Conservation (phyloP, 1,140 invertebrate genomes). For the Panagrolaimus sp. region DNA sequence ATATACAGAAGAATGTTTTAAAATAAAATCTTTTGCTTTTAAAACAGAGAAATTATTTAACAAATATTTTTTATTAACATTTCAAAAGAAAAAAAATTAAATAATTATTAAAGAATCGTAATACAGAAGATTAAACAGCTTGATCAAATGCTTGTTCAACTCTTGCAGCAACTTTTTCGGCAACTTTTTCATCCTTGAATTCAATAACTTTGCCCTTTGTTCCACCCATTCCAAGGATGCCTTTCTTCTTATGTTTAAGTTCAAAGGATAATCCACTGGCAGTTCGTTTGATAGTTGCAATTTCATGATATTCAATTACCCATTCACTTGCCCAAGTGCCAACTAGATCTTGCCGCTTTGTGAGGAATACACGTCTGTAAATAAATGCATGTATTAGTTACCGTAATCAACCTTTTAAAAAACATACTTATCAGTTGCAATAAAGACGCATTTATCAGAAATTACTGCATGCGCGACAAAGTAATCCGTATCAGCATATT, state of each 20-base stretch:
- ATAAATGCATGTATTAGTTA: background rate
- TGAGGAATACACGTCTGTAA: slow-evolving; percentile 33
- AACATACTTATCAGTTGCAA: slow-evolving; percentile 81
- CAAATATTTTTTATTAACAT: no score
- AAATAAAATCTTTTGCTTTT: no score
- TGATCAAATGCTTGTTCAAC: background rate
- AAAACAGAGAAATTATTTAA: no score
- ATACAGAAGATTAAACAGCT: background rate
- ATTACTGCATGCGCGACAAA: slow-evolving; percentile 75
- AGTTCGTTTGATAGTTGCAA: slow-evolving; percentile 26
- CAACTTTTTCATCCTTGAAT: background rate
- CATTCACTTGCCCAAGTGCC: slow-evolving; percentile 43
- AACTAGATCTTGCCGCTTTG: slow-evolving; percentile 36
- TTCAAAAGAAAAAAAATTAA: no score
- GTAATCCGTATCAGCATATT: slow-evolving; percentile 76
- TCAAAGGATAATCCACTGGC: slow-evolving; percentile 27
- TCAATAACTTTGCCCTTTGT: slow-evolving; percentile 37
- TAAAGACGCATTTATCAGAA: slow-evolving; percentile 70
- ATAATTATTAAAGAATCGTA: no score
- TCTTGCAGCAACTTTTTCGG: background rate
- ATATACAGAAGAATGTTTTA: no score
- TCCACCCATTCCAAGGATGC: slow-evolving; percentile 45
- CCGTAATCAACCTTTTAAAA: background rate
- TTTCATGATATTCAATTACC: slow-evolving; percentile 33
- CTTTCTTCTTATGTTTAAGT: slow-evolving; percentile 48